phyloP scores from a whole-genome alignment of 2,113 vertebrate species.

The Clarias macrocephalus region DNA sequence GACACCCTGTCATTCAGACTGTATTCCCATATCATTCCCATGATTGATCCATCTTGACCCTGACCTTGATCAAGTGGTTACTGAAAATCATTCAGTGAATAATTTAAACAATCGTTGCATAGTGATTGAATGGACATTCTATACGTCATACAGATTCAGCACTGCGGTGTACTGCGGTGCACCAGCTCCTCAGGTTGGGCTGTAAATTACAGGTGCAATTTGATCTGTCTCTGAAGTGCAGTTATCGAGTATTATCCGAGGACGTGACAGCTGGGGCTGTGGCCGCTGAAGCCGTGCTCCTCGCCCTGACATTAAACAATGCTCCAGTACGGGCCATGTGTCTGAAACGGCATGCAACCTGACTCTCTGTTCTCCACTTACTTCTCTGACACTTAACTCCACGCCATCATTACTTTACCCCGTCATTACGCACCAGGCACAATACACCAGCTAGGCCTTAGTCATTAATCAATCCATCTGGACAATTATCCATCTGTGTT shows the following conservation, averaged over 20 bases:
- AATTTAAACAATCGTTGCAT: neutral
- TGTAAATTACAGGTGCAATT: slow-evolving; percentile 41
- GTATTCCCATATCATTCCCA: neutral
- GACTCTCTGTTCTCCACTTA: slow-evolving; percentile 59
- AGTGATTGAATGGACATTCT: neutral
- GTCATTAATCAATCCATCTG: slow-evolving; percentile 53
- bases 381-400: slow-evolving; percentile 57
- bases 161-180: neutral
- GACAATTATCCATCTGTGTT: slow-evolving; percentile 30
- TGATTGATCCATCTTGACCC: neutral
- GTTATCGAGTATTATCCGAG: slow-evolving; percentile 44
- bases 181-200: slow-evolving; percentile 35
- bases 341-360: slow-evolving; percentile 57
- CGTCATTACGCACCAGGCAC: slow-evolving; percentile 48
- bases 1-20: neutral
- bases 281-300: slow-evolving; percentile 32
- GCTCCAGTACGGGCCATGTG: slow-evolving; percentile 48
- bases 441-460: slow-evolving; percentile 33
- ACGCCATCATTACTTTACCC: slow-evolving; percentile 36
- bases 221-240: slow-evolving; percentile 41
- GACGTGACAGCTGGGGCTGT: slow-evolving; percentile 56
- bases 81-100: neutral
- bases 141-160: neutral
- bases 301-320: slow-evolving; percentile 52
- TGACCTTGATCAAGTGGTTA: neutral